These are phyloP conservation scores for Oscheius sp. DNA, from an alignment of 2,888 invertebrate species.

Conservation along the genomic window DNA sequence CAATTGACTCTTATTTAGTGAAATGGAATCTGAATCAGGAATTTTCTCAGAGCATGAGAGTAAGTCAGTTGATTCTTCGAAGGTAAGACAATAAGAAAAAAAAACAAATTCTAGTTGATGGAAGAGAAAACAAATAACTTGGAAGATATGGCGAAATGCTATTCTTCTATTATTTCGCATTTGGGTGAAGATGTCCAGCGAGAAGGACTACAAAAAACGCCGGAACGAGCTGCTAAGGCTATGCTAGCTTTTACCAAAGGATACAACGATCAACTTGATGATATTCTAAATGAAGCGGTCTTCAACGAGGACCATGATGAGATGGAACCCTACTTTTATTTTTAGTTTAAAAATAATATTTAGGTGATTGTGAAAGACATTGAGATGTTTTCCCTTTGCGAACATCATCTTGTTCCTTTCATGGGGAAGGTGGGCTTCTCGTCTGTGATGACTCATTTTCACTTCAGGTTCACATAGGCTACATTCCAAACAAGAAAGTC, in stretches of 20 bases:
- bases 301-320: conserved; percentile 99
- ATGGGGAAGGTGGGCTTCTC: conserved; percentile 87
- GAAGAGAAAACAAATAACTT: neutral
- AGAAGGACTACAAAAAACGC: conserved; percentile 86
- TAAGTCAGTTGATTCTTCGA: no score
- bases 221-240: conserved; percentile 96
- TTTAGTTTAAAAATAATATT: neutral
- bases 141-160: conserved; percentile 42
- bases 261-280: conserved; percentile 93
- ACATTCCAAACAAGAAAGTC: conserved; percentile 95
- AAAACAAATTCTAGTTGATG: neutral
- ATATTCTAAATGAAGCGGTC: conserved; percentile 95
- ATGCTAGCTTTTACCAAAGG: conserved; percentile 99
- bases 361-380: conserved; percentile 81
- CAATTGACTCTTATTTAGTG: no score
- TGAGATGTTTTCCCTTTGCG: conserved; percentile 99
- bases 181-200: conserved; percentile 65
- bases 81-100: no score
- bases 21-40: no score
- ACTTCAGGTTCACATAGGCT: conserved; percentile 85
- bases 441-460: no score
- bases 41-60: no score
- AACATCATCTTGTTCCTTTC: conserved; percentile 97
- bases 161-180: conserved; percentile 58
- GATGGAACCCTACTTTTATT: no score